Conservation (phyloP, 1,140 invertebrate species). For the Paralvinella palmiformis region DNA sequence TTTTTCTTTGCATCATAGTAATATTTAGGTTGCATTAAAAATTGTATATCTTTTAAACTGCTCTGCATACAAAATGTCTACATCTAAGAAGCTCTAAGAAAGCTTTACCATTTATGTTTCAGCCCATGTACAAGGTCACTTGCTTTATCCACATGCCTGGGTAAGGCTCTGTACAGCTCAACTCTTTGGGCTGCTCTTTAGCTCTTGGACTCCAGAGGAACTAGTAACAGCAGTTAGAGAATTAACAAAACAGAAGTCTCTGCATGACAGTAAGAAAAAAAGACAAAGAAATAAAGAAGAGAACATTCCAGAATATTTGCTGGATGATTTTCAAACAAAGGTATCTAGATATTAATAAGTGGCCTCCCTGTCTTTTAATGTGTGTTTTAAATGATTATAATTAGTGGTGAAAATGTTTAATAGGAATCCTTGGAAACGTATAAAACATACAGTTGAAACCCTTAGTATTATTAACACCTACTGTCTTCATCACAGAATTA, state of each 20-base stretch:
- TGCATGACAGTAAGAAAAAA: background rate
- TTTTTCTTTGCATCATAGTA: background rate
- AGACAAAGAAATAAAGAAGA: background rate
- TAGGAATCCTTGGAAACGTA: too few relatives aligned
- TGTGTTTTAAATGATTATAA: background rate
- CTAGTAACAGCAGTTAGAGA: conserved; percentile 45
- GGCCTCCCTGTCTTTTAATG: background rate
- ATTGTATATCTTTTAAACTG: background rate
- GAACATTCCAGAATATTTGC: background rate
- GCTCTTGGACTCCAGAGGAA: conserved; percentile 58
- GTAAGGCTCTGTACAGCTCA: conserved; percentile 69
- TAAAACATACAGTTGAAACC: too few relatives aligned
- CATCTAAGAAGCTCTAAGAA: too few relatives aligned
- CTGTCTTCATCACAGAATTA: too few relatives aligned
- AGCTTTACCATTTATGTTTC: conserved; percentile 5
- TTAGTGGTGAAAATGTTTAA: too few relatives aligned
- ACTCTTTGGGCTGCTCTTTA: conserved; percentile 66
- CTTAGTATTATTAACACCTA: too few relatives aligned
- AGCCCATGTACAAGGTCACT: conserved; percentile 48
- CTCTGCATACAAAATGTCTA: too few relatives aligned
- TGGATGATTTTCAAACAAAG: background rate
- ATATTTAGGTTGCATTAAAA: background rate
- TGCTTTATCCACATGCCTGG: conserved; percentile 65
- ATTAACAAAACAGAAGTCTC: conserved; percentile 11
- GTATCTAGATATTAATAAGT: background rate